Conservation (phyloP, 2,797 vertebrate genomes). For the Vultur gryphus region DNA sequence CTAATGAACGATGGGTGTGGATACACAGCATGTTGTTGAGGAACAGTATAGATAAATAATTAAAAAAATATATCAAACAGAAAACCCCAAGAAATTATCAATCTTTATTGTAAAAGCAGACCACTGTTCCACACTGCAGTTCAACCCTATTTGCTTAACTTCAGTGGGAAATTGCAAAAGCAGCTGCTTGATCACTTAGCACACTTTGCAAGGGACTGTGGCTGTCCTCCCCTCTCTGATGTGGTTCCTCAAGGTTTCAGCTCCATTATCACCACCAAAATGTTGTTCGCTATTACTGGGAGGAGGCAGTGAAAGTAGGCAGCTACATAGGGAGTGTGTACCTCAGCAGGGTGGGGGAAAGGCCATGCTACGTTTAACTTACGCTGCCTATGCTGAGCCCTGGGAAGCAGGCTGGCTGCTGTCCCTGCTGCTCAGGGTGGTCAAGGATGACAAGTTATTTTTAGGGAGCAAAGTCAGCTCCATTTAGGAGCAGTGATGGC, state of each 20-base stretch:
- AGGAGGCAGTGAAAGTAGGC: background rate
- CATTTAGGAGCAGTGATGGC: background rate
- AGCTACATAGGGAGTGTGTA: background rate
- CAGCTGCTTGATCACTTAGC: background rate
- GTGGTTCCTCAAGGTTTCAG: background rate
- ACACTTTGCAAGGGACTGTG: background rate
- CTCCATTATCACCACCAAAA: background rate
- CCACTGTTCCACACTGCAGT: background rate
- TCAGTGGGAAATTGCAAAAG: background rate
- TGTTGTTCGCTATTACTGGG: background rate
- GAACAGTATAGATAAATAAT: background rate
- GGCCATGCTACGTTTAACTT: background rate
- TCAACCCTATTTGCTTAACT: background rate
- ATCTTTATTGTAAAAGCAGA: background rate
- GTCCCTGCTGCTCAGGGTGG: background rate
- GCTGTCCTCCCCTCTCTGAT: background rate
- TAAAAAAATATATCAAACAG: background rate
- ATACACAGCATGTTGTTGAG: background rate
- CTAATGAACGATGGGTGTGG: background rate
- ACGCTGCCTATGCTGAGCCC: accelerated
- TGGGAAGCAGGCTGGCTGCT: background rate
- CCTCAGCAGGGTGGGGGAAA: accelerated
- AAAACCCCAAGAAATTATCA: background rate
- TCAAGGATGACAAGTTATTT: background rate
- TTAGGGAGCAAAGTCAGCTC: background rate